These are phyloP conservation scores for Gallirallus australis DNA, from an alignment of 2,797 vertebrate genomes.

Conservation along the genomic window DNA sequence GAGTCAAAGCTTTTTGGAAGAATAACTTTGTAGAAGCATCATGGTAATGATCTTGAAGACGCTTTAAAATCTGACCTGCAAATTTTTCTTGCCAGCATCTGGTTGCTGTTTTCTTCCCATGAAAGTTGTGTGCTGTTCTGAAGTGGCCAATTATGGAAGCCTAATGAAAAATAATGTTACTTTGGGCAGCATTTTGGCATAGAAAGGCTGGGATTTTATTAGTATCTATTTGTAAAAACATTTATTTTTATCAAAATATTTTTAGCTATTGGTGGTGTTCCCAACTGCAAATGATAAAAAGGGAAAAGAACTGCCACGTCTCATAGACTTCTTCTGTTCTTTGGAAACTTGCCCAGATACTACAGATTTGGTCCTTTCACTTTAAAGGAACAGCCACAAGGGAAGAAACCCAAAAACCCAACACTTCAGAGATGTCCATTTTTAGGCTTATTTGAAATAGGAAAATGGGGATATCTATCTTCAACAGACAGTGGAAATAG, in stretches of 20 bases:
- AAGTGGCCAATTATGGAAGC: not conserved
- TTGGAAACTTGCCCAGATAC: conserved; percentile 17
- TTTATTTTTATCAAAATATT: conserved; percentile 69
- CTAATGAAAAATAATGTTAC: conserved; percentile 19
- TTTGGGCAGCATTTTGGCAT: conserved; percentile 10
- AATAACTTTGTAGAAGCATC: not conserved
- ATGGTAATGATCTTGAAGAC: not conserved
- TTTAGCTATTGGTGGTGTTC: conserved; percentile 52
- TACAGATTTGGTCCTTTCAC: not conserved
- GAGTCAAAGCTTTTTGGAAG: not conserved
- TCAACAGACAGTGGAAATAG: not conserved
- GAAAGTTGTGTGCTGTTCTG: not conserved
- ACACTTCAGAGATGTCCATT: not conserved
- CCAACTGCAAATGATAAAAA: conserved; percentile 48
- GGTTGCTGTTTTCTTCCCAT: not conserved
- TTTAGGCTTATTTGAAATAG: conserved; percentile 14
- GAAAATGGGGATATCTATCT: not conserved
- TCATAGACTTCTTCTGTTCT: not conserved
- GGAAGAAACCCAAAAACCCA: not conserved
- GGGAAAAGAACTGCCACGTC: conserved; percentile 16
- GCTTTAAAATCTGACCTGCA: not conserved
- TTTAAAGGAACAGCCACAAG: conserved; percentile 1
- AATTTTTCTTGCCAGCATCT: not conserved
- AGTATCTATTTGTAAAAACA: conserved; percentile 36
- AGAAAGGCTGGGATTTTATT: conserved; percentile 46